Conservation (phyloP, 1,140 invertebrate genomes). For the Meloidogyne hapla region DNA sequence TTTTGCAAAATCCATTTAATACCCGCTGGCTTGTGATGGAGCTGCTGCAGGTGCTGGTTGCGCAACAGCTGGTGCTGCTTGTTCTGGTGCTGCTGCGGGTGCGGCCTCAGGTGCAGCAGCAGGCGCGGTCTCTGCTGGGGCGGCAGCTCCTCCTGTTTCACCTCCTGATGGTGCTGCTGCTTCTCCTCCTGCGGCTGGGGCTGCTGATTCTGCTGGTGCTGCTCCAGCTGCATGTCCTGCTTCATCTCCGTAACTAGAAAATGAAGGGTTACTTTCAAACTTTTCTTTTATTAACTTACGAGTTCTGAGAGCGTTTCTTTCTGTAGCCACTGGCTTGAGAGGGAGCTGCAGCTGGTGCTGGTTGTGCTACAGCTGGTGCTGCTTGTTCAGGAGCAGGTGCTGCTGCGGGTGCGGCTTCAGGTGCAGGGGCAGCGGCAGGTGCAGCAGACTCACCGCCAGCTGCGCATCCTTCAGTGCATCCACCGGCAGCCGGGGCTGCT, state of each 20-base stretch:
- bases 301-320: constrained; percentile 16
- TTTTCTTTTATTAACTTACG: not conserved
- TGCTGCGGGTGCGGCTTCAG: not conserved
- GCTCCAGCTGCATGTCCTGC: constrained; percentile 1
- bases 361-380: constrained; percentile 13
- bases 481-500: constrained; percentile 3
- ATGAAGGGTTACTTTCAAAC: not conserved
- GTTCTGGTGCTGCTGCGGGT: constrained; percentile 7
- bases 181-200: constrained; percentile 2
- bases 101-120: constrained; percentile 2
- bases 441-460: not conserved
- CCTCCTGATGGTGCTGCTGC: not conserved
- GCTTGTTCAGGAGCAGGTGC: constrained; percentile 20
- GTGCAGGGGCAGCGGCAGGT: constrained; percentile 7
- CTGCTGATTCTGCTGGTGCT: constrained; percentile 12
- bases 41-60: constrained; percentile 13
- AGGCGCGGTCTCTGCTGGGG: not conserved
- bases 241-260: constrained; percentile 15
- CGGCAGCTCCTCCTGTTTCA: not conserved
- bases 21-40: not conserved
- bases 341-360: not conserved
- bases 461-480: not conserved
- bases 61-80: constrained; percentile 3
- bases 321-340: constrained; percentile 19
- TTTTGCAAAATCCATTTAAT: not conserved